Percentiles rank a stretch among this genome's conserved stretches.
Conservation (phyloP, 2,113 vertebrate species). For the Noturus placidus region DNA sequence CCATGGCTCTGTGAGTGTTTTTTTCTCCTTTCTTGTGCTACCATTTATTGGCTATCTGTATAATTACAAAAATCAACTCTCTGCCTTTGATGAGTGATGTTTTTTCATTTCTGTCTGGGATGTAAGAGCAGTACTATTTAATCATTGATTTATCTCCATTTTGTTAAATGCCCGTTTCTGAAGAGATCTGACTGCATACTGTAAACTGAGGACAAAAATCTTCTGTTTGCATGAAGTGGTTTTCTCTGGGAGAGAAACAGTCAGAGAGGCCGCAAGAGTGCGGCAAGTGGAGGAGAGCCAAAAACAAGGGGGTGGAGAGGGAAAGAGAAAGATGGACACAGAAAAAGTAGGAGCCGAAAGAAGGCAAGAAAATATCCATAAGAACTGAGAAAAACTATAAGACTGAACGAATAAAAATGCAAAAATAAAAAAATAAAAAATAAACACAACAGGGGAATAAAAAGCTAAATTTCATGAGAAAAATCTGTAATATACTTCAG, state of each 20-base stretch:
- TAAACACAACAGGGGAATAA: not conserved
- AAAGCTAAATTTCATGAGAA: not conserved
- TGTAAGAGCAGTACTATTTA: constrained; percentile 47
- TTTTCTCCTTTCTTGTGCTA: constrained; percentile 47
- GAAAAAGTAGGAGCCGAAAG: not conserved
- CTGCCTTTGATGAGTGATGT: constrained; percentile 45
- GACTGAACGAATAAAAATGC: not conserved
- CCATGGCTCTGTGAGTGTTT: constrained; percentile 42
- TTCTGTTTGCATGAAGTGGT: constrained; percentile 63
- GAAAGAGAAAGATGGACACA: constrained; percentile 29
- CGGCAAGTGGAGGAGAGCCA: constrained; percentile 55
- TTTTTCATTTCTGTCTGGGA: constrained; percentile 40
- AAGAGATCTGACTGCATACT: constrained; percentile 49
- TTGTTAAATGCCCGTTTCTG: constrained; percentile 50
- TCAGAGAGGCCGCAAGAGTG: constrained; percentile 54
- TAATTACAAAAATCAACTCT: constrained; percentile 58
- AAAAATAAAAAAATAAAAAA: not conserved
- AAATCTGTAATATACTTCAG: not conserved
- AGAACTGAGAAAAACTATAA: not conserved
- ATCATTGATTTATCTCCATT: constrained; percentile 52
- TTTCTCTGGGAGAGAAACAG: constrained; percentile 60
- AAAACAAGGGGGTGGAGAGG: constrained; percentile 20
- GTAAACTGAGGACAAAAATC: constrained; percentile 55
- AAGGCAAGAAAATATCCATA: not conserved
- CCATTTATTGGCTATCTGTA: constrained; percentile 55